Percentiles rank a stretch among this genome's conserved stretches.
Conservation (phyloP, 1,140 invertebrate genomes). For the Drosophila lowei region DNA sequence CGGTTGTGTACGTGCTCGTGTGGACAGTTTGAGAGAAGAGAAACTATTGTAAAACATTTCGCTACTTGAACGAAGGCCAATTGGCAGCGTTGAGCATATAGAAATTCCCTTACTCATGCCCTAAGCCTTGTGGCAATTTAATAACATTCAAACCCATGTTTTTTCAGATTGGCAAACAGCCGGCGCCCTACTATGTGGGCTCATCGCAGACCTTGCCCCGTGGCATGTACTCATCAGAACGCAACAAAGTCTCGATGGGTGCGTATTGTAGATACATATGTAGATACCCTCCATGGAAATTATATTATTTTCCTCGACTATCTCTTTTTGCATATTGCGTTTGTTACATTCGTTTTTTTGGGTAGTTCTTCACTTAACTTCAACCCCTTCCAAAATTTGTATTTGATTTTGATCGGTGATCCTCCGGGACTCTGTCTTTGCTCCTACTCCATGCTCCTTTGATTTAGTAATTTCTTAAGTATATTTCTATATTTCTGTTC, state of each 20-base stretch:
- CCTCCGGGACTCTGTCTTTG: no score
- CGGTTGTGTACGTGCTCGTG: constrained; percentile 17
- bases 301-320: no score
- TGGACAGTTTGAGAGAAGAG: constrained; percentile 37
- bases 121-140: neutral
- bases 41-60: constrained; percentile 47
- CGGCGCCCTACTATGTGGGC: constrained; percentile 84
- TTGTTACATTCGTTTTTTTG: no score
- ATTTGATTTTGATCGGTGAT: no score
- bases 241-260: constrained; percentile 82
- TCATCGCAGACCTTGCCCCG: constrained; percentile 84
- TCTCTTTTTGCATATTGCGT: no score
- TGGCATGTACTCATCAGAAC: constrained; percentile 83
- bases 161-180: constrained; percentile 83
- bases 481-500: no score
- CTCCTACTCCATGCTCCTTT: no score
- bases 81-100: constrained; percentile 27
- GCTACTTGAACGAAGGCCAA: constrained; percentile 52
- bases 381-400: no score
- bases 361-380: no score
- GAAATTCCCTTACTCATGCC: no score
- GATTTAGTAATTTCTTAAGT: no score
- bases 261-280: constrained; percentile 26
- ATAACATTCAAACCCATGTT: neutral
- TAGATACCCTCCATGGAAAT: no score